Conservation (phyloP, 2,888 invertebrate genomes). For the Polyploca ridens region DNA sequence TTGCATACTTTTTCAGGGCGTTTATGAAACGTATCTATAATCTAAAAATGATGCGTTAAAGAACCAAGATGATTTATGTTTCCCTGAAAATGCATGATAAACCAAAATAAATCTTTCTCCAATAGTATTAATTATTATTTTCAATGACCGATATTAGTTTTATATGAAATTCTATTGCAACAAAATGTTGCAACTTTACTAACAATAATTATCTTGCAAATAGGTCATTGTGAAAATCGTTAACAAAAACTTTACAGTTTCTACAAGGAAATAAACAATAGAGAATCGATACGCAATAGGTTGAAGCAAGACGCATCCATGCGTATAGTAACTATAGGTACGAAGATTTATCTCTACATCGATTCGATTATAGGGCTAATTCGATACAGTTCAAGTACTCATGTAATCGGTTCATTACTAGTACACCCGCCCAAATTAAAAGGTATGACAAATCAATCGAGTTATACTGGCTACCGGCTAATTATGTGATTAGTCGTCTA, state of each 20-base stretch:
- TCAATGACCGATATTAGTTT: too few species aligned
- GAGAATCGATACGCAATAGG: constrained; percentile 51
- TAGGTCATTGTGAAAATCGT: constrained; percentile 22
- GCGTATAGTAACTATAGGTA: constrained; percentile 62
- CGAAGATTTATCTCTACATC: constrained; percentile 40
- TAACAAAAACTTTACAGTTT: constrained; percentile 20
- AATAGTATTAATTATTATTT: too few species aligned
- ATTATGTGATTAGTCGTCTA: neutral
- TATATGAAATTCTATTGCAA: neutral
- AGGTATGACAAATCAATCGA: neutral
- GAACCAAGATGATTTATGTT: too few species aligned
- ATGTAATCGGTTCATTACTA: constrained; percentile 23
- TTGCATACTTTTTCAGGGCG: neutral
- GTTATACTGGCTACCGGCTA: constrained; percentile 1
- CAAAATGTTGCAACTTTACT: neutral
- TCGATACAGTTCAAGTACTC: constrained; percentile 14
- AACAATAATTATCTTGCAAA: constrained; percentile 14
- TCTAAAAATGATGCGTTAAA: too few species aligned
- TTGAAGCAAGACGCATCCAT: constrained; percentile 61
- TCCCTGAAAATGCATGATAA: too few species aligned
- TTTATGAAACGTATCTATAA: neutral
- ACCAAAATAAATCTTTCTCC: too few species aligned
- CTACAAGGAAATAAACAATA: constrained; percentile 55
- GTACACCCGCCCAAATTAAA: constrained; percentile 10
- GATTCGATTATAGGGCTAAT: constrained; percentile 14